Evolutionary conservation across 2,113 vertebrate species (phyloP).

Genomic region (Alectura lathami): DNA sequence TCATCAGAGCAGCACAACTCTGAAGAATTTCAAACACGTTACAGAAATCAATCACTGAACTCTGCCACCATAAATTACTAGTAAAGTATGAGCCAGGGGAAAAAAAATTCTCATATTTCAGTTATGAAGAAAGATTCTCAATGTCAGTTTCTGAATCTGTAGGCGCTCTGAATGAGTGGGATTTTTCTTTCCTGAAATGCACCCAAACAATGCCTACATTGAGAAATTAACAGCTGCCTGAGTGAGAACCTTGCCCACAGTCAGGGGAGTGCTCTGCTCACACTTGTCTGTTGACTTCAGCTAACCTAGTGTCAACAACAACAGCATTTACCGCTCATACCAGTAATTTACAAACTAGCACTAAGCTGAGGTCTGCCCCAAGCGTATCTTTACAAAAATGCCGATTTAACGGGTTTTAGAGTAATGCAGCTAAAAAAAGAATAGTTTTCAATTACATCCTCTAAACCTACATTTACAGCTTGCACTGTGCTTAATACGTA

Average conservation of each 20-base stretch:
- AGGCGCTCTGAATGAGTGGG: neutral
- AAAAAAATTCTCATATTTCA: neutral
- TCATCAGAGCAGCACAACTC: conserved; percentile 25
- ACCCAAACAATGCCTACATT: neutral
- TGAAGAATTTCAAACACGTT: conserved; percentile 25
- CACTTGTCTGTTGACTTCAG: neutral
- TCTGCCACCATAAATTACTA: neutral
- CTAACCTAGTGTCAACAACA: neutral
- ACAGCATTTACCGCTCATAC: neutral
- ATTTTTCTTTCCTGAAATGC: neutral
- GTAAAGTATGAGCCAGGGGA: neutral
- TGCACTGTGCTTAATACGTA: neutral
- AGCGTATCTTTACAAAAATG: neutral
- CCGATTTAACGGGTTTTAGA: neutral
- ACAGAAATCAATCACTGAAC: conserved; percentile 16
- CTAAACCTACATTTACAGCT: neutral
- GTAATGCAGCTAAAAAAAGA: neutral
- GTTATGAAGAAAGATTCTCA: too few relatives aligned
- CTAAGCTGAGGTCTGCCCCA: neutral
- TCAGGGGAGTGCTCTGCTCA: neutral
- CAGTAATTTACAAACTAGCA: neutral
- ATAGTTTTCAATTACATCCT: neutral
- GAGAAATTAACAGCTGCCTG: neutral
- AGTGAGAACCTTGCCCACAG: neutral
- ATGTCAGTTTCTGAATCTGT: neutral